These are phyloP conservation scores for Koerneria pararmatus DNA, from an alignment of 2,888 invertebrate species.

Conservation along the genomic window DNA sequence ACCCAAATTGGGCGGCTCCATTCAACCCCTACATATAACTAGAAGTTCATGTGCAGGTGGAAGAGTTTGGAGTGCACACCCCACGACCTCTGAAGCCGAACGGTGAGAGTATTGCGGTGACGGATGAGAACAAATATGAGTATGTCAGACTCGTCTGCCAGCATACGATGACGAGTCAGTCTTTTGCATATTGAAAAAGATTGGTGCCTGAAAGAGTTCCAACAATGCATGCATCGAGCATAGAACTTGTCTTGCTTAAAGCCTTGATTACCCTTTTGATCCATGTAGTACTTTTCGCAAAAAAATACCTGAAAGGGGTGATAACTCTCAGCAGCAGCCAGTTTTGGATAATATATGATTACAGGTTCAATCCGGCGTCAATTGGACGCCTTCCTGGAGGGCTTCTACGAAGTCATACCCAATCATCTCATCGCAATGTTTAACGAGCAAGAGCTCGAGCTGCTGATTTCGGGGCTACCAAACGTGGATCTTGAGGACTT, in stretches of 20 bases:
- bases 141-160: slow-evolving; percentile 83
- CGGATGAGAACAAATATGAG: slow-evolving; percentile 82
- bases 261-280: too few relatives aligned
- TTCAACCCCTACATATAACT: too few relatives aligned
- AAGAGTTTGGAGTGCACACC: slow-evolving; percentile 84
- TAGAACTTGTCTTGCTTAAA: background rate
- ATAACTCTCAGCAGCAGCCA: background rate
- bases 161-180: slow-evolving; percentile 80
- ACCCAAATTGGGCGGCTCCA: too few relatives aligned
- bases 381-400: slow-evolving; percentile 77
- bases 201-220: background rate
- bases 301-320: background rate
- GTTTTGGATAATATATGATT: background rate
- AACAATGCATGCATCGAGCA: background rate
- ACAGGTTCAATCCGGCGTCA: slow-evolving; percentile 64
- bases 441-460: slow-evolving; percentile 78
- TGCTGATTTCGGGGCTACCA: slow-evolving; percentile 81
- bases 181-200: too few relatives aligned
- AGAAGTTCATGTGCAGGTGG: too few relatives aligned
- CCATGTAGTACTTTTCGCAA: background rate
- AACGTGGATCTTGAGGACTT: slow-evolving; percentile 86
- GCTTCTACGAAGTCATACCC: slow-evolving; percentile 87
- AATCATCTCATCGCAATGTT: slow-evolving; percentile 84
- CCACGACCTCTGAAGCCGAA: slow-evolving; percentile 77
- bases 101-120: slow-evolving; percentile 76